Base-by-base conservation (phyloP, 2,797 vertebrate genomes). In the Diplodus sargus region DNA sequence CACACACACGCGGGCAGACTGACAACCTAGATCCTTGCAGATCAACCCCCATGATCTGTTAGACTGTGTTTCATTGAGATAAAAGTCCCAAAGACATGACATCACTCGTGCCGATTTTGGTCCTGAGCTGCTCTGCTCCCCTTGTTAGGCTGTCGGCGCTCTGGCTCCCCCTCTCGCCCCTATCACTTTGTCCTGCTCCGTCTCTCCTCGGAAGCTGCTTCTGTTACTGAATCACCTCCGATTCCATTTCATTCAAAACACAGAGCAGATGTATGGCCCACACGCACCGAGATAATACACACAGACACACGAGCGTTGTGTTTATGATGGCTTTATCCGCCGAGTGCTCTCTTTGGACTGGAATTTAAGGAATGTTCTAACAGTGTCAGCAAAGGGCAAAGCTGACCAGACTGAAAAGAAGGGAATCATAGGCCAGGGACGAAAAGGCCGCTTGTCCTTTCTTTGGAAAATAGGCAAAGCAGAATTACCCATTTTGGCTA, bases 61-160 rank as follows among this genome's bases (percentile, higher is more conserved):
- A 81, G 76, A 64, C 75, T 66, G 71, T 73, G 86, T 84, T 89
- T 89, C 83, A 83, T 78, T 89, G 74, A 84, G 78, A 89, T 89
- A 85, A 82, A 85, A 88, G 64, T 76, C 51, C 54, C 2, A 25
- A 75, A 77, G 67, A 78, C 80, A 68, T 91, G 84, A 87, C 86
- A 87, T 85, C 88, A 87, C 63, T 73, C 9, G 0, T 76, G 74
- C 54, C 60, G 53, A 51, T 79, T 79, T 76, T 61, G 51, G 13
- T 81, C 68, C 61, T 67, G 61, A 63, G 62, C 30, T 61, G 25
- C 78, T 53, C 18, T 65, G 72, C 49, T 71, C 30, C 23, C 52
- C 79, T 76, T 67, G 56, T 86, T 56, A 22, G 47, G 62, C 66
- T 66, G 49, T 28, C 17, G 7, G 48, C 45, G 34, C 61, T 76